These are phyloP conservation scores for Xestia rhomboidea DNA, from an alignment of 2,888 invertebrate species.

Conservation along the genomic window DNA sequence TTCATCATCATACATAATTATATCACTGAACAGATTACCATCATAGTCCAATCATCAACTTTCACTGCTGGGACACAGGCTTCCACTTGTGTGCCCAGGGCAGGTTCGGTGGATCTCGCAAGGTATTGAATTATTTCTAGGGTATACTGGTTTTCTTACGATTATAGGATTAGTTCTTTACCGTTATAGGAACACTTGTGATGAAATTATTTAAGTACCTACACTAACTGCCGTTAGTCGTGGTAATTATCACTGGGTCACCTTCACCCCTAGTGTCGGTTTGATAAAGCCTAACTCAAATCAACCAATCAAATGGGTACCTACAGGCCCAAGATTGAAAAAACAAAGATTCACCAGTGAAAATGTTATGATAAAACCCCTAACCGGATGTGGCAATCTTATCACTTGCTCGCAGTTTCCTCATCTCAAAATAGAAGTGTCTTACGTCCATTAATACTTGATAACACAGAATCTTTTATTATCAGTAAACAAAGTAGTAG, in stretches of 20 bases:
- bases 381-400: constrained; percentile 13
- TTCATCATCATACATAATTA: no score
- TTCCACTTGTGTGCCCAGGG: no score
- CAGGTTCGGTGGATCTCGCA: not conserved
- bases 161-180: not conserved
- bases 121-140: not conserved
- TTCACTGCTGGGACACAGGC: no score
- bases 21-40: no score
- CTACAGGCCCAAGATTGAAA: not conserved
- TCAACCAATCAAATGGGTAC: not conserved
- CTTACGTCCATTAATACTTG: not conserved
- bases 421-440: constrained; percentile 7
- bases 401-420: constrained; percentile 6
- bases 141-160: not conserved
- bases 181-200: not conserved
- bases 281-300: not conserved
- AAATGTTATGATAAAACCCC: not conserved
- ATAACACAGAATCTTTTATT: constrained; percentile 5
- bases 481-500: constrained; percentile 26
- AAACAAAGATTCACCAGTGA: not conserved
- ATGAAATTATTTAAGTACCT: not conserved
- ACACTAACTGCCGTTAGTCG: not conserved
- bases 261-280: not conserved
- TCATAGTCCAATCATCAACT: not conserved
- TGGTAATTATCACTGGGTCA: not conserved